Evolutionary conservation across 1,140 invertebrate species (phyloP).

Genomic region (Drosophila sulfurigaster): DNA sequence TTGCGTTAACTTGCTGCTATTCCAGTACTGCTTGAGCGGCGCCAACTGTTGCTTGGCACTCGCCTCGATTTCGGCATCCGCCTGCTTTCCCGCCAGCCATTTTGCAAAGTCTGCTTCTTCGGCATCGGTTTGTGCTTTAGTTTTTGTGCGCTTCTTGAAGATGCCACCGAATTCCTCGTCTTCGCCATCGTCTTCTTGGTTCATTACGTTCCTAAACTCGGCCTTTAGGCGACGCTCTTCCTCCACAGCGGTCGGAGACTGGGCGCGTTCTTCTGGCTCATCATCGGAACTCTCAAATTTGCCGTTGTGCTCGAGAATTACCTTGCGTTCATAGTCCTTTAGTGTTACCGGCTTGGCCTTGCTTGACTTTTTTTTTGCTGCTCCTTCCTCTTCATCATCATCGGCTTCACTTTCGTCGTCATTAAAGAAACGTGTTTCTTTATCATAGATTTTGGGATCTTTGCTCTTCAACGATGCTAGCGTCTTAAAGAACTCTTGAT

Average conservation of each 20-base stretch:
- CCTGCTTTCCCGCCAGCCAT: constrained; percentile 92
- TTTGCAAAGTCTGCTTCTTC: constrained; percentile 90
- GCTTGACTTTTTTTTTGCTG: constrained; percentile 76
- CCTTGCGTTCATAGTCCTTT: constrained; percentile 92
- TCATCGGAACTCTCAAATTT: constrained; percentile 85
- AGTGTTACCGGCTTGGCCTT: constrained; percentile 88
- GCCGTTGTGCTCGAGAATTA: constrained; percentile 90
- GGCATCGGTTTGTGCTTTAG: constrained; percentile 87
- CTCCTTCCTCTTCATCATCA: constrained; percentile 60
- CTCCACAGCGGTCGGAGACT: constrained; percentile 88
- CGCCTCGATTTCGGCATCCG: constrained; percentile 87
- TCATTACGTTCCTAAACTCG: constrained; percentile 87
- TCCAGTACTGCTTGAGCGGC: constrained; percentile 94
- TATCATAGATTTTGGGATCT: constrained; percentile 95
- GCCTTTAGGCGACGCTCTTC: constrained; percentile 90
- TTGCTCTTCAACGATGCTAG: constrained; percentile 93
- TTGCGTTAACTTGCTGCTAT: constrained; percentile 91
- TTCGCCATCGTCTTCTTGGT: constrained; percentile 86
- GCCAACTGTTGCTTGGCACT: constrained; percentile 84
- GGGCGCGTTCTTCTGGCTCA: constrained; percentile 48
- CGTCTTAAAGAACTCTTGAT: constrained; percentile 94
- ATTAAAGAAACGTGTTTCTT: constrained; percentile 90
- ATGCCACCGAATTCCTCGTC: constrained; percentile 87
- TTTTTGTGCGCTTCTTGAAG: constrained; percentile 87
- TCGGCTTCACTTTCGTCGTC: constrained; percentile 49